Base-by-base conservation (phyloP, 2,797 vertebrate genomes). In the Crypturellus tataupa region DNA sequence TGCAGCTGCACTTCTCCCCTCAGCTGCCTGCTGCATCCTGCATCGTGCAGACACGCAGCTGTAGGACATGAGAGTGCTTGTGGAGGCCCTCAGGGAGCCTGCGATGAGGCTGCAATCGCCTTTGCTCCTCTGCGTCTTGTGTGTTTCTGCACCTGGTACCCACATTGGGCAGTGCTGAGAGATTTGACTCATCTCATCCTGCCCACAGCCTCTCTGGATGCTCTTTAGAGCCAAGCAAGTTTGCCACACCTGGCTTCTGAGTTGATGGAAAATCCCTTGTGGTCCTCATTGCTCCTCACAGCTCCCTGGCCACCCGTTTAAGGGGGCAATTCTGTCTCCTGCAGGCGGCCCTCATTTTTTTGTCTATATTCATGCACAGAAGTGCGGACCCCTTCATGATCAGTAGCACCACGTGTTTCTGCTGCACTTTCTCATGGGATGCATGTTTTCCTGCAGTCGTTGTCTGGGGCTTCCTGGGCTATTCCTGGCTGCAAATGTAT, bases 321-420 rank as follows among this genome's bases (percentile, higher is more conserved):
- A 7, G 18, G 24, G 11, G 2, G 31, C 23, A 49, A 23, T 14
- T n/a, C 13, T 49, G 14, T 42, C 27, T 56, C 35, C 46, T 84
- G 40, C 59, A 40, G 59, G 59, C 62, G 7, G 2, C 39, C 40
- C 59, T 37, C 3, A 18, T 10, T 68, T 33, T 24, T 8, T 25
- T 39, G 14, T 59, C n/a, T 65, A 39, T 29, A 11, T 27, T 35
- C 40, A 42, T 20, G 16, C 1, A 3, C 33, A 37, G 31, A 24
- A 15, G 63, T 21, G 35, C 17, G 13, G 19, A 27, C 6, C 12
- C 20, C 53, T 58, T 67, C 60, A 53, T 20, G 18, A 2, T 7
- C 33, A 18, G 18, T 8, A 1, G 0, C 37, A 6, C 3, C 7
- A 3, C 4, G 1, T 17, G 5, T 60, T 12, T 39, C 37, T 14